phyloP scores from a whole-genome alignment of 2,797 vertebrate genomes.

The Pseudochirops corinnae region DNA sequence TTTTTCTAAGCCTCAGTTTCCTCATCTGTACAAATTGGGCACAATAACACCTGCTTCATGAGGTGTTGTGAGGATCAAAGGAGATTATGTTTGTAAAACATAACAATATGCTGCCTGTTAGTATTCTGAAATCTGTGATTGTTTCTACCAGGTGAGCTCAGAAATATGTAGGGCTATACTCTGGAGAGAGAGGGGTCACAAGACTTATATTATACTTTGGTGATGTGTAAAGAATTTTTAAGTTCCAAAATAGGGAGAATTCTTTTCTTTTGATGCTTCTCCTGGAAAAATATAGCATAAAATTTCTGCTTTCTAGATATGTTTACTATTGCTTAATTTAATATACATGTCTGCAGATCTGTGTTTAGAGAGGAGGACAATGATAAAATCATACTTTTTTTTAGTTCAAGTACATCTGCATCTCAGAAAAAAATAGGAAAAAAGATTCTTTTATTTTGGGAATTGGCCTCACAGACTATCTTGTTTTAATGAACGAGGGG shows the following conservation, averaged over 20 bases:
- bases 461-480: not conserved
- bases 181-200: not conserved
- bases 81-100: not conserved
- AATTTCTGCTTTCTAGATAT: not conserved
- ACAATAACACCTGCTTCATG: not conserved
- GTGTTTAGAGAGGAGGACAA: not conserved
- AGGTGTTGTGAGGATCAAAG: not conserved
- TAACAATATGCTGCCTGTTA: not conserved
- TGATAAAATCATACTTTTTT: not conserved
- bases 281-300: not conserved
- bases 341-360: not conserved
- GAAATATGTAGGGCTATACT: not conserved
- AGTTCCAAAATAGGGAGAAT: not conserved
- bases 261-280: not conserved
- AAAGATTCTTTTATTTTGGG: not conserved
- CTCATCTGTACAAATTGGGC: not conserved
- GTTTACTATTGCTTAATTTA: not conserved
- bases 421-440: not conserved
- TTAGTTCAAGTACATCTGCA: not conserved
- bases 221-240: not conserved
- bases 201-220: not conserved
- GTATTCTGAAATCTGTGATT: not conserved
- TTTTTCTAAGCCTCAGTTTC: not conserved
- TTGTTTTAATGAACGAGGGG: not conserved
- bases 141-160: not conserved